Base-by-base conservation (phyloP, 2,113 vertebrate species). In the Numenius arquata region DNA sequence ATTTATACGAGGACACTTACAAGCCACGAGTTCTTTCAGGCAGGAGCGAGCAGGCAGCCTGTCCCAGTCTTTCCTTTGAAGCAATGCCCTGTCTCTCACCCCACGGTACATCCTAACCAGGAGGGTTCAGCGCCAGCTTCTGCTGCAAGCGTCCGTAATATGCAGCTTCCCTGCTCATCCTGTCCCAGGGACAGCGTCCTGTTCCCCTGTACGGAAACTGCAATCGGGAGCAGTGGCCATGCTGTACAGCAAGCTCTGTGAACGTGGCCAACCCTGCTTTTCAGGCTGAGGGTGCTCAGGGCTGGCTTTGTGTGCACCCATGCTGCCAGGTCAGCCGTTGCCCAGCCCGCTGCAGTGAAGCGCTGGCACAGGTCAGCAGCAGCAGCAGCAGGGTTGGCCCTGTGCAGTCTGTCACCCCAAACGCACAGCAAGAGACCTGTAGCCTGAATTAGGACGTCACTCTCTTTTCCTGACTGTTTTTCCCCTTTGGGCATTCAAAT, bases 21-120 rank as follows among this genome's bases (percentile, higher is more conserved):
- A 90, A 82, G 40, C 30, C 2, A 0, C 5, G 21, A 72, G 30
- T 7, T 8, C 52, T 81, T 0, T 0, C 50, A 81, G 59, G 53
- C 71, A 92, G 70, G 29, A 95, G 48, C 1, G 25, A 93, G 25
- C 62, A 85, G 36, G 29, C 40, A 85, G 23, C 56, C 45, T 91
- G 36, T 48, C 26, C 36, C 30, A 61, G 74, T 41, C 85, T 77
- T 70, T 79, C 71, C 72, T 79, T 88, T 41, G 88, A 71, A 66
- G 92, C 20, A 6, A 55, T 66, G 41, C 40, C 43, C 52, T 71
- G 23, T 52, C 65, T 78, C n/a, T 70, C 75, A 67, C 29, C 40
- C 20, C 34, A 17, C 1, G 1, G 58, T 52, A 68, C 34, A 29
- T 15, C 78, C 75, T 76, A 72, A 73, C 50, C 52, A 58, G 85